These are phyloP conservation scores for Lycaon pictus DNA, from an alignment of 2,113 vertebrate genomes.

Conservation along the genomic window DNA sequence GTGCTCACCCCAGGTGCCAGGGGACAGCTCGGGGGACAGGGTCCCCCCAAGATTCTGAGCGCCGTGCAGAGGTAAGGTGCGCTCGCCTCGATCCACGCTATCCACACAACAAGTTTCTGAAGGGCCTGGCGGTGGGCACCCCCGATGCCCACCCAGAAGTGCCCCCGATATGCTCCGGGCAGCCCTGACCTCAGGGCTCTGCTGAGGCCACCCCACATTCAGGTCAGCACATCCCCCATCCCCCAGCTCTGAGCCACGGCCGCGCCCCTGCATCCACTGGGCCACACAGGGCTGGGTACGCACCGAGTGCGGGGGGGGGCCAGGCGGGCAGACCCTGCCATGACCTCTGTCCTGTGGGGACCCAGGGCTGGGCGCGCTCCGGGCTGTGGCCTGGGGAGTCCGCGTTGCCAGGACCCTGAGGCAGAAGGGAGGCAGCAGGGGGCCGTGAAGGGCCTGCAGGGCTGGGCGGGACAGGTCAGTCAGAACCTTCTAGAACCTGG, in stretches of 20 bases:
- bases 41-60: accelerated
- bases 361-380: accelerated
- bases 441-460: accelerated
- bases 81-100: accelerated
- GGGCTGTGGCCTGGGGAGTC: accelerated
- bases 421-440: neutral
- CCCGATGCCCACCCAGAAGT: accelerated
- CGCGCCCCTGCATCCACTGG: neutral
- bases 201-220: no score
- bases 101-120: neutral
- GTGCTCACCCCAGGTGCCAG: neutral
- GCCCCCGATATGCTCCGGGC: neutral
- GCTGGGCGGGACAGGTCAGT: neutral
- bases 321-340: accelerated
- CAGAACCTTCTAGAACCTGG: neutral
- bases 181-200: neutral
- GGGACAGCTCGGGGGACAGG: accelerated
- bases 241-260: neutral
- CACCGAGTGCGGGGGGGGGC: neutral
- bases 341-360: no score
- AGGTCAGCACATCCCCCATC: no score
- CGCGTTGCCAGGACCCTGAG: neutral
- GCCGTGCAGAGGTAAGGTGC: neutral
- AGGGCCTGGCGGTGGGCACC: accelerated
- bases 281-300: neutral